Evolutionary conservation across 2,797 vertebrate species (phyloP).

Genomic region (Moxostoma hubbsi): DNA sequence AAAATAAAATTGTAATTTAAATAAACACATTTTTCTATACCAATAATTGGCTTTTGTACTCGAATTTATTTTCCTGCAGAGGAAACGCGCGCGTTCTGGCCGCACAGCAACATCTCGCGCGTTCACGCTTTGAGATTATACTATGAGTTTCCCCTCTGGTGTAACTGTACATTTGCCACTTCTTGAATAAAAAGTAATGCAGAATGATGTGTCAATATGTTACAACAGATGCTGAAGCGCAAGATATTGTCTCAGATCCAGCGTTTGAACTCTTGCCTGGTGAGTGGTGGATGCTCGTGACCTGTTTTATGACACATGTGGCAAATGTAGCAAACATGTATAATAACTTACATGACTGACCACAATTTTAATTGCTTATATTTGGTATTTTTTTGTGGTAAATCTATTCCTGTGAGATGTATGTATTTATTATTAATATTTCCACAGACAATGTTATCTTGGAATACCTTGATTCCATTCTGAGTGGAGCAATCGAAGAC

Average conservation of each 20-base stretch:
- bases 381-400: background rate
- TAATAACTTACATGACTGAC: background rate
- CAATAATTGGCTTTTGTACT: background rate
- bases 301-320: no score
- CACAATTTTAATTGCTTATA: background rate
- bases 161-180: background rate
- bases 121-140: background rate
- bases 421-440: background rate
- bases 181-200: background rate
- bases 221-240: slow-evolving; percentile 18
- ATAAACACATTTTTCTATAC: background rate
- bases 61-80: background rate
- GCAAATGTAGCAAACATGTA: background rate
- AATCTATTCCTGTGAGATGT: background rate
- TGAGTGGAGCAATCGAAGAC: slow-evolving; percentile 29
- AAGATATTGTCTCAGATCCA: background rate
- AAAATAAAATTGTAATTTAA: background rate
- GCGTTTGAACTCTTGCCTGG: slow-evolving; percentile 15
- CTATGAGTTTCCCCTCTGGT: background rate
- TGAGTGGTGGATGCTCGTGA: background rate
- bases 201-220: background rate
- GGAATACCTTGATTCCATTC: slow-evolving; percentile 12
- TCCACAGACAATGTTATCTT: slow-evolving; percentile 2
- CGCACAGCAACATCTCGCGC: background rate
- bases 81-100: background rate